phyloP scores from a whole-genome alignment of 92 coral and sea anemone genomes.

The Hydrozoanthus gracilis region DNA sequence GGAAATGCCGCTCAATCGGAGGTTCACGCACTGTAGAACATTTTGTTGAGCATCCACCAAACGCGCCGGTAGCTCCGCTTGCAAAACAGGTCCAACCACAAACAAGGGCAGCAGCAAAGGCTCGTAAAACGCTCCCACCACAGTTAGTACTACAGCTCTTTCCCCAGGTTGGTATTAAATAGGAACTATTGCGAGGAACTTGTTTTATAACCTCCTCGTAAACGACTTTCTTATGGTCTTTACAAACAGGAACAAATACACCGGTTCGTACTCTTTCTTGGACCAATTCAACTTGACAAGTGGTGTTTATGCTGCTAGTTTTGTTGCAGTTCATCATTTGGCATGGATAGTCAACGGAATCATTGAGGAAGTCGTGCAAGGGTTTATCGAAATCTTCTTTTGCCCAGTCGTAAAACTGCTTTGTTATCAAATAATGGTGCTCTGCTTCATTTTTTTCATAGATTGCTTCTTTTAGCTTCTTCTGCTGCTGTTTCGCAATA shows the following conservation, averaged over 20 bases:
- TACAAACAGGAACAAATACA: background rate
- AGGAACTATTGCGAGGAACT: background rate
- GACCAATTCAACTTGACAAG: background rate
- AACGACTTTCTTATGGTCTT: background rate
- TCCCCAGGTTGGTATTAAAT: slow-evolving; percentile 19
- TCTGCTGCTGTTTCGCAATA: background rate
- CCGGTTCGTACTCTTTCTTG: background rate
- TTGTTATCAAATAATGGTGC: background rate
- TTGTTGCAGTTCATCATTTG: slow-evolving; percentile 29
- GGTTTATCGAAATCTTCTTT: slow-evolving; percentile 3
- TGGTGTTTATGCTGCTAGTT: background rate
- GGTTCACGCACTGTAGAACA: slow-evolving; percentile 14
- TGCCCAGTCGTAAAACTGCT: background rate
- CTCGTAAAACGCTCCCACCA: slow-evolving; percentile 8
- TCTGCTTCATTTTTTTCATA: background rate
- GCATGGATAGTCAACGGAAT: background rate
- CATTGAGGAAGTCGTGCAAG: background rate
- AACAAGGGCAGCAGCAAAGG: slow-evolving; percentile 2
- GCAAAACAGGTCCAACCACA: background rate
- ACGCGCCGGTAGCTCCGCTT: background rate
- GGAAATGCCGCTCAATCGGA: background rate
- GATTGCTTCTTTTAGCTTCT: background rate
- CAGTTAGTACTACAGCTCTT: background rate
- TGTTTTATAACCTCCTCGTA: slow-evolving; percentile 13
- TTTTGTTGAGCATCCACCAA: slow-evolving; percentile 30